phyloP scores from a whole-genome alignment of 2,113 vertebrate genomes.

The Bubo bubo region DNA sequence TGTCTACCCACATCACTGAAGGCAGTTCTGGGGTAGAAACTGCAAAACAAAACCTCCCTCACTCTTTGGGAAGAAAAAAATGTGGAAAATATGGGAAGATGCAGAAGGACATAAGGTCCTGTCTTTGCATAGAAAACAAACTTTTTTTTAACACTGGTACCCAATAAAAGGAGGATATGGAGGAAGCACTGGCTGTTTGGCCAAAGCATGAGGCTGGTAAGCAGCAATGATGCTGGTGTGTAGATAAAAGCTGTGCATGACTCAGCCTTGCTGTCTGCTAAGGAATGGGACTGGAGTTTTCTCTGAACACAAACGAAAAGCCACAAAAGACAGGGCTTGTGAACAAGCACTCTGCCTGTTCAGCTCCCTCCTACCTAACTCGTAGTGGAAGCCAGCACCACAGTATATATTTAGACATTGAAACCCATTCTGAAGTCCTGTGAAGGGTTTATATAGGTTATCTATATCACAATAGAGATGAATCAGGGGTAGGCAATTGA shows the following conservation, averaged over 20 bases:
- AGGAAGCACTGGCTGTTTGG: not conserved
- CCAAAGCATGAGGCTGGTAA: not conserved
- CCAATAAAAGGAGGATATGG: not conserved
- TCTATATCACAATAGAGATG: not conserved
- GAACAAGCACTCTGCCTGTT: not conserved
- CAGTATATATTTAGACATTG: not conserved
- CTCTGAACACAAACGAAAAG: not conserved
- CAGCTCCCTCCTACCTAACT: not conserved
- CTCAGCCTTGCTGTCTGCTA: not conserved
- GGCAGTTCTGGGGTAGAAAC: not conserved
- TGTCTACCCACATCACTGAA: not conserved
- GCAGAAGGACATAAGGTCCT: not conserved
- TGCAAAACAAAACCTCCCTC: not conserved
- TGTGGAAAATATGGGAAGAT: not conserved
- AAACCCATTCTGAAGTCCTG: not conserved
- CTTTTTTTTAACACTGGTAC: not conserved
- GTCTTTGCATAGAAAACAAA: not conserved
- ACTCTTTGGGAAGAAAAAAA: not conserved
- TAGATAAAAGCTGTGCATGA: not conserved
- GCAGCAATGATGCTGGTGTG: not conserved
- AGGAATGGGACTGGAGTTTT: not conserved
- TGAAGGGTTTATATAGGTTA: not conserved
- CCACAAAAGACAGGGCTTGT: not conserved
- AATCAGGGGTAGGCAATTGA: not conserved
- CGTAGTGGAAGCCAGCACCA: accelerated